Conservation (phyloP, 2,797 vertebrate species). For the Falco peregrinus region DNA sequence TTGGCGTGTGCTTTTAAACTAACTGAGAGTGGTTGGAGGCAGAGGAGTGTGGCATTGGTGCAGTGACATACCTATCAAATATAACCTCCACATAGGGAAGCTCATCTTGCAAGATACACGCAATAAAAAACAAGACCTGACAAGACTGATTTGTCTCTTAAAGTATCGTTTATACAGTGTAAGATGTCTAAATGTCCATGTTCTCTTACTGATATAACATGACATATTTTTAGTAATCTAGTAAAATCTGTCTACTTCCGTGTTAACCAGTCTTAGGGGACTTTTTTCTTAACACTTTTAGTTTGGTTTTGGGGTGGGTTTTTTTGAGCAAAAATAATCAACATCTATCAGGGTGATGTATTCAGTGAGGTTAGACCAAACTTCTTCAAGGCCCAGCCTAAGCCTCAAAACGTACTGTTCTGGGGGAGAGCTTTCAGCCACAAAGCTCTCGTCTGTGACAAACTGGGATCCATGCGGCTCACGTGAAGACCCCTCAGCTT, state of each 20-base stretch:
- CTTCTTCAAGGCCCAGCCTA: background rate
- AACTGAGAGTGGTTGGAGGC: background rate
- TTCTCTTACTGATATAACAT: background rate
- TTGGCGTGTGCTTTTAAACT: background rate
- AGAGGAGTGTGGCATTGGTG: background rate
- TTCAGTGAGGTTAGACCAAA: background rate
- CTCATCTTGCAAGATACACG: background rate
- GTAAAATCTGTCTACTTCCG: background rate
- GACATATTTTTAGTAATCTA: background rate
- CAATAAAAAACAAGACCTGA: background rate
- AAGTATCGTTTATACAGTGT: background rate
- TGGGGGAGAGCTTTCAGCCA: background rate
- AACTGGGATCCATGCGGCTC: background rate
- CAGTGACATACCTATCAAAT: background rate
- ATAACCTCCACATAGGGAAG: background rate
- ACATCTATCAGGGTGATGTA: background rate
- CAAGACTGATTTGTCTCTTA: background rate
- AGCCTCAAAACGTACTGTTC: background rate
- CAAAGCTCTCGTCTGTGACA: background rate
- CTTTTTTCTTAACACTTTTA: background rate
- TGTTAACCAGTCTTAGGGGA: background rate
- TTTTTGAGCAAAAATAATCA: background rate
- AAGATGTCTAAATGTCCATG: background rate
- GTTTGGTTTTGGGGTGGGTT: accelerated
- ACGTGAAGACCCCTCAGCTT: background rate